Evolutionary conservation across 2,888 invertebrate species (phyloP), one percentile per base, ranked within the genome.

Genomic region (Amaurobius ferox): DNA sequence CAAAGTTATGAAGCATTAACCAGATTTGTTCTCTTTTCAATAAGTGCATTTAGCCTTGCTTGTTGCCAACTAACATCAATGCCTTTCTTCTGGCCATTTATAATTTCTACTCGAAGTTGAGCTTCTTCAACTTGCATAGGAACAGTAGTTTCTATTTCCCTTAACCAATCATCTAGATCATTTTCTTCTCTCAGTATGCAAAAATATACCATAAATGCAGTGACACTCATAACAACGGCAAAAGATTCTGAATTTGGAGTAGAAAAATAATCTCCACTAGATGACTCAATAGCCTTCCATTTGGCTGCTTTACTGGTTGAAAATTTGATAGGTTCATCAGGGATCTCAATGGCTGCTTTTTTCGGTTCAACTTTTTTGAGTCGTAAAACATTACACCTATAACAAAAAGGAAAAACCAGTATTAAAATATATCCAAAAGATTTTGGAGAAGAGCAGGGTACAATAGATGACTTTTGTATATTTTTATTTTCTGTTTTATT

Each of bases 161-260:
- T 73, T 0, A 86, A 0, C 79, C 78, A 74, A n/a, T 86, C 86
- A 79, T 86, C 86, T 11, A 86, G 26, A 44, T 86, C 86, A 44
- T 86, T 86, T 68, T 86, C 86, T 62, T 86, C 86, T 35, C 86
- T 67, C 35, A 86, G 44, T 1, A 86, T 48, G 28, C 86, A 86
- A 62, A 86, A 86, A 39, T 86, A 79, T n/a, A 86, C 9, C 79
- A 86, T 74, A 19, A 86, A 79, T 13, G 26, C 67, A 32, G 70
- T 32, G 7, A 86, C 23, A 35, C 86, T 79, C 5, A 62, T 2
- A 0, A 68, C 35, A 26, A 86, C 23, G 13, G 70, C 40, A 19
- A 48, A 2, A 0, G 72, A 13, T 29, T 86, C 73, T 16, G 44
- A 62, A 67, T 35, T 74, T 1, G 86, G 86, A 11, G 16, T 26